A percentile compares a stretch with the other conserved stretches of the same genome.
Conservation (phyloP, 2,113 vertebrate genomes). For the Coregonus clupeaformis region DNA sequence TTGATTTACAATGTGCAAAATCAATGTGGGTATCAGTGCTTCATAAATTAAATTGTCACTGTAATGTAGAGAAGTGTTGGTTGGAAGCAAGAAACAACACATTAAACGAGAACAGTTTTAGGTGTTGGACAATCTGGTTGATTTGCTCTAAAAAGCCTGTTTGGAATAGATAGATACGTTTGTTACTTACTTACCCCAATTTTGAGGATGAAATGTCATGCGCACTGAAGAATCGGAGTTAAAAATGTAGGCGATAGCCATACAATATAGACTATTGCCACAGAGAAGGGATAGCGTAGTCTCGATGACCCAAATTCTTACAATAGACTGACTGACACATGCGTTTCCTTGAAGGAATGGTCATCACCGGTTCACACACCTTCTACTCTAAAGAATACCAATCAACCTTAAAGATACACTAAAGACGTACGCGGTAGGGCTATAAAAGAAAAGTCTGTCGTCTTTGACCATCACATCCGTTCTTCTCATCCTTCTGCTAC, state of each 20-base stretch:
- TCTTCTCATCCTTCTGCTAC: conserved; percentile 18
- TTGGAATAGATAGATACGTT: too few relatives aligned
- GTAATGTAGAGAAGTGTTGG: too few relatives aligned
- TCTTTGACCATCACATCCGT: conserved; percentile 19
- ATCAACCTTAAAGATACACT: conserved; percentile 44
- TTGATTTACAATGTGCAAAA: too few relatives aligned
- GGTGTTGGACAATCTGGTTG: too few relatives aligned
- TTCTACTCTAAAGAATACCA: conserved; percentile 43
- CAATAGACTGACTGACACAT: conserved; percentile 37
- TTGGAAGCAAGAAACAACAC: too few relatives aligned
- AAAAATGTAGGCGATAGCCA: too few relatives aligned
- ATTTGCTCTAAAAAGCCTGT: too few relatives aligned
- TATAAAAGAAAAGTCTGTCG: conserved; percentile 67
- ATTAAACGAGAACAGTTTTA: too few relatives aligned
- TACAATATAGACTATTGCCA: background rate
- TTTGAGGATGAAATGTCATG: conserved; percentile 25
- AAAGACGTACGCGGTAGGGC: conserved; percentile 4
- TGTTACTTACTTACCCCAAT: conserved; percentile 42
- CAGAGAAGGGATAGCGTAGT: background rate
- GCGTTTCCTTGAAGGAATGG: conserved; percentile 48
- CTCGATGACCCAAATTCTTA: background rate
- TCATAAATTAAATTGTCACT: too few relatives aligned
- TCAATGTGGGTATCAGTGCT: too few relatives aligned
- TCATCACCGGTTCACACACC: conserved; percentile 57
- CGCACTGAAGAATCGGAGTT: background rate